Base-by-base conservation (phyloP, 2,888 invertebrate species). In the Germaria angustata region DNA sequence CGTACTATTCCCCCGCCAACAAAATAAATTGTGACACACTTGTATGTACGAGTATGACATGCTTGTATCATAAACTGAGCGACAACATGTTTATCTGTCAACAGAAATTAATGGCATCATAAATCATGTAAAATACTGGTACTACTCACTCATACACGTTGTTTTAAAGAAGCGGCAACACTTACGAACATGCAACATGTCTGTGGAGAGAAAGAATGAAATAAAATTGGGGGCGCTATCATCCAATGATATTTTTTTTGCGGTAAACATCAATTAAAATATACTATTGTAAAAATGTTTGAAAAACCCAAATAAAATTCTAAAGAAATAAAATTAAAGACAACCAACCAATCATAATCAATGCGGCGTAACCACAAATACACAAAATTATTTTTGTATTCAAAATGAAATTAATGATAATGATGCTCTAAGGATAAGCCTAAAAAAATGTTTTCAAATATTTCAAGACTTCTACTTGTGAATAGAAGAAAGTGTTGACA, bases 71-170 rank as follows among this genome's bases (percentile, higher is more conserved):
- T 28, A 65, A 65, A 46, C 68, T 86, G 49, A 86, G 87, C 88
- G 89, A 87, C 88, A 88, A 89, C 89, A 89, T 86, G 87, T 87
- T 87, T 87, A 89, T 88, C 88, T 89, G 89, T 89, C 89, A 89
- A 89, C 89, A 88, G 87, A 89, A 89, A 89, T 89, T 89, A 89
- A 89, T 89, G 89, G 87, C 87, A 88, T 85, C 89, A 89, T 89
- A 89, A 89, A 89, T 89, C 89, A 89, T 86, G 83, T 83, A 87
- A 87, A 86, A 36, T 68, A 61, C n/a, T n/a, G n/a, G n/a, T n/a
- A n/a, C n/a, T n/a, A n/a, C n/a, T n/a, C n/a, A n/a, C 57, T 17
- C 36, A 5, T n/a, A 36, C 28, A 72, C 22, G 9, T 44, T 53
- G 22, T 49, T 57, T 57, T 41, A 15, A 65, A 66, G 28, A 51